Evolutionary conservation across 2,113 vertebrate species (phyloP).

Genomic region (Salvelinus sp.): DNA sequence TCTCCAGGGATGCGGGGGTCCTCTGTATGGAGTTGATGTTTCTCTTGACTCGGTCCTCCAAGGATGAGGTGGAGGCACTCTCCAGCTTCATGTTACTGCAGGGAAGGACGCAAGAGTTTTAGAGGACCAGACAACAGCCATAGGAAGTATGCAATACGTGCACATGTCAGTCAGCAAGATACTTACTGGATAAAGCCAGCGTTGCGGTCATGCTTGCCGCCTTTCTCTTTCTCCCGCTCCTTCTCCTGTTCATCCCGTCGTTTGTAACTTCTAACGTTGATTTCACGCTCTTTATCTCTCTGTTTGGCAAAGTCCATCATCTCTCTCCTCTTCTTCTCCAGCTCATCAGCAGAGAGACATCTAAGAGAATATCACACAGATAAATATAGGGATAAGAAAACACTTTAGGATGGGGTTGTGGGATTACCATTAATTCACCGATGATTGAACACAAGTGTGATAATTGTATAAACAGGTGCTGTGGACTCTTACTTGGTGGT

Average conservation of each 20-base stretch:
- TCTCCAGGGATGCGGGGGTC: constrained; percentile 86
- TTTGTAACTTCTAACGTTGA: constrained; percentile 80
- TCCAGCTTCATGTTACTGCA: constrained; percentile 89
- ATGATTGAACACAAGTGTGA: neutral
- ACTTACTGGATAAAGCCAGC: constrained; percentile 91
- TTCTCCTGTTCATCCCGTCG: constrained; percentile 83
- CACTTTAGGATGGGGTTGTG: neutral
- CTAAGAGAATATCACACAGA: constrained; percentile 60
- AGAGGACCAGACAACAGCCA: neutral
- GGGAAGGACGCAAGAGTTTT: neutral
- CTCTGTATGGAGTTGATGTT: constrained; percentile 96
- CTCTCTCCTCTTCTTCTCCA: constrained; percentile 83
- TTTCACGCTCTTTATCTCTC: constrained; percentile 85
- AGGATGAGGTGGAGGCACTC: constrained; percentile 83
- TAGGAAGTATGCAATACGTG: neutral
- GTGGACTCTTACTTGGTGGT: constrained; percentile 74
- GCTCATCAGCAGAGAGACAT: constrained; percentile 83
- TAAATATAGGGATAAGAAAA: neutral
- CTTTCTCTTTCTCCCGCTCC: constrained; percentile 68
- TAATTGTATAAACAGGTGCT: neutral
- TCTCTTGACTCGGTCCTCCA: constrained; percentile 93
- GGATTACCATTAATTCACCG: neutral
- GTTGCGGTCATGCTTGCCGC: constrained; percentile 65
- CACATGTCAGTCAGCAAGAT: neutral
- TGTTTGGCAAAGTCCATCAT: constrained; percentile 92